Evolutionary conservation across 2,797 vertebrate species (phyloP).

Genomic region (Numenius phaeopus): DNA sequence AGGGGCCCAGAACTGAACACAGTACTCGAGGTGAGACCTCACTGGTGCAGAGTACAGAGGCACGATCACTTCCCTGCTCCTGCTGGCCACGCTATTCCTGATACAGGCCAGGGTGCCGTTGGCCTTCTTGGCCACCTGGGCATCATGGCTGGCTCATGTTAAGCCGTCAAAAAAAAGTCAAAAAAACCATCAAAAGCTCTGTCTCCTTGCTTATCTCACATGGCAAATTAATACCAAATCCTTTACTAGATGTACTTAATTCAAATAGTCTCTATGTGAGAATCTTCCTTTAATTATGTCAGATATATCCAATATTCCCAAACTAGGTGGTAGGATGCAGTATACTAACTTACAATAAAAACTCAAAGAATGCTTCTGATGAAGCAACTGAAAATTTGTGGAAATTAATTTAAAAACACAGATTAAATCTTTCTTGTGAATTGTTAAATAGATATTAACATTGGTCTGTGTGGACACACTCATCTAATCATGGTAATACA

Average conservation of each 20-base stretch:
- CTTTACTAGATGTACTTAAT: background rate
- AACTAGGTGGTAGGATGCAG: background rate
- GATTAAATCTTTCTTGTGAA: background rate
- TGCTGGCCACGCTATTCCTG: too few relatives aligned
- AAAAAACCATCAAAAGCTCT: background rate
- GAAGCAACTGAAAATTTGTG: background rate
- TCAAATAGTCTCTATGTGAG: background rate
- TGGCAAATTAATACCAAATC: background rate
- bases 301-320: background rate
- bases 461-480: background rate
- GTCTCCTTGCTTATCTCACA: background rate
- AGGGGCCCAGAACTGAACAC: too few relatives aligned
- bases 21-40: too few relatives aligned
- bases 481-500: background rate
- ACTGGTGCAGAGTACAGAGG: too few relatives aligned
- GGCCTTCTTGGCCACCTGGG: too few relatives aligned
- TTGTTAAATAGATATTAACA: background rate
- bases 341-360: background rate
- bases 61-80: too few relatives aligned
- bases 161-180: too few relatives aligned
- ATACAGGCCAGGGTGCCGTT: too few relatives aligned
- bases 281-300: background rate
- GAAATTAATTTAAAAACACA: background rate
- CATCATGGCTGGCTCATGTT: too few relatives aligned
- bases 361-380: background rate